Evolutionary conservation across 2,888 invertebrate species (phyloP).

Genomic region (Mechanitis messenoides): DNA sequence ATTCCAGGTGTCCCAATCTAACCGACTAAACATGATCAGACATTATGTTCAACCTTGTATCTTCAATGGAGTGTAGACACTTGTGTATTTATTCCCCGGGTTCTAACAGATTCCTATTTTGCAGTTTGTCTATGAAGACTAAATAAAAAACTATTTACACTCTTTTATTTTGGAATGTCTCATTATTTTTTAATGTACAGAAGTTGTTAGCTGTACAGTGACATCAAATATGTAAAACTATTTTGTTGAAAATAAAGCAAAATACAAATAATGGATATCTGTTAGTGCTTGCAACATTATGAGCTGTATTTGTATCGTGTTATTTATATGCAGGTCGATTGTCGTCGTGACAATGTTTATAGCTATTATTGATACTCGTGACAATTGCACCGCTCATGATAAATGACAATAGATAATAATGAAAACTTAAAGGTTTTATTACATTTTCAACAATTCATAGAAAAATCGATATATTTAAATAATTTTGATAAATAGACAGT

Average conservation of each 20-base stretch:
- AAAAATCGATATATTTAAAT: no score
- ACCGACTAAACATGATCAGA: conserved; percentile 18
- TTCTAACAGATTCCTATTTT: neutral
- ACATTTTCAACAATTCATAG: neutral
- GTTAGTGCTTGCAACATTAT: conserved; percentile 1
- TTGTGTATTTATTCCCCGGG: conserved; percentile 20
- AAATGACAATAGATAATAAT: conserved; percentile 16
- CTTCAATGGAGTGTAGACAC: conserved; percentile 21
- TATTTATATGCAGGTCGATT: conserved; percentile 18
- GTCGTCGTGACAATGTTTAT: conserved; percentile 19
- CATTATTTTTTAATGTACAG: no score
- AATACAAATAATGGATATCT: conserved; percentile 4
- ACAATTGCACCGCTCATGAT: conserved; percentile 19
- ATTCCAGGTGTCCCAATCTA: conserved; percentile 19
- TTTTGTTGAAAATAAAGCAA: neutral
- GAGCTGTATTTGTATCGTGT: conserved; percentile 2
- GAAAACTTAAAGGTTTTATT: conserved; percentile 8
- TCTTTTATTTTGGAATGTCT: no score
- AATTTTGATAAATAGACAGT: no score
- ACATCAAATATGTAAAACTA: conserved; percentile 1
- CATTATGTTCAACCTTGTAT: conserved; percentile 24
- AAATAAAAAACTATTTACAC: no score
- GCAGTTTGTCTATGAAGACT: neutral
- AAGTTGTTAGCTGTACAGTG: neutral
- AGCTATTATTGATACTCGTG: conserved; percentile 20